These are phyloP conservation scores for Cephalopterus ornatus DNA, from an alignment of 2,113 vertebrate species.

Conservation along the genomic window DNA sequence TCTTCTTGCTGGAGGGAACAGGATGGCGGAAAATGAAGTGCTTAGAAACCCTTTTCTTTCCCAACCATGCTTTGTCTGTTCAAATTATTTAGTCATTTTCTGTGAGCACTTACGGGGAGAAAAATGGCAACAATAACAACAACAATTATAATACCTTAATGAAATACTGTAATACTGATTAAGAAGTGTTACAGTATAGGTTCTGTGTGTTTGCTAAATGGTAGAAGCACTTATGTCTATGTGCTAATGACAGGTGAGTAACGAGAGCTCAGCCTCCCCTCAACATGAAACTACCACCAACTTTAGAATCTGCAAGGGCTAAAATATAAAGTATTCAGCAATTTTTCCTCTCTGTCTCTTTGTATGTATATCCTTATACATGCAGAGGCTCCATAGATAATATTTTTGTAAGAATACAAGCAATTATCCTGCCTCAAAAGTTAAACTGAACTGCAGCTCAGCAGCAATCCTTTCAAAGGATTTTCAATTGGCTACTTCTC, in stretches of 20 bases:
- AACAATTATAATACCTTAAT: background rate
- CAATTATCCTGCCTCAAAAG: background rate
- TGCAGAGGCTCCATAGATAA: background rate
- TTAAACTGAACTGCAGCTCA: background rate
- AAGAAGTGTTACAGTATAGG: background rate
- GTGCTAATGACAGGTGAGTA: background rate
- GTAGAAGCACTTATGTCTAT: background rate
- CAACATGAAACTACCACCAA: background rate
- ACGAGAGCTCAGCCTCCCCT: background rate
- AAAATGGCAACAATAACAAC: slow-evolving; percentile 5
- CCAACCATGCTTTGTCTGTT: background rate
- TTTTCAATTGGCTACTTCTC: background rate
- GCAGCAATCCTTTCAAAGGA: background rate
- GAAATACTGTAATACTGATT: slow-evolving; percentile 39
- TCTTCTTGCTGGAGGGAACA: background rate
- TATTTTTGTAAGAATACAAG: background rate
- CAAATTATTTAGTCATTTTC: slow-evolving; percentile 14
- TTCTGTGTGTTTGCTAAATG: background rate
- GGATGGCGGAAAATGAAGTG: background rate
- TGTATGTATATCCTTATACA: background rate
- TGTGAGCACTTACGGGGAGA: background rate
- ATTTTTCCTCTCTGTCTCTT: background rate
- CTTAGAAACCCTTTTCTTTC: slow-evolving; percentile 6
- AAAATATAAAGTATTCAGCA: background rate
- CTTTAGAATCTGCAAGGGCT: background rate